phyloP scores from a whole-genome alignment of 2,888 invertebrate species.

The Sylvicola cinctus region DNA sequence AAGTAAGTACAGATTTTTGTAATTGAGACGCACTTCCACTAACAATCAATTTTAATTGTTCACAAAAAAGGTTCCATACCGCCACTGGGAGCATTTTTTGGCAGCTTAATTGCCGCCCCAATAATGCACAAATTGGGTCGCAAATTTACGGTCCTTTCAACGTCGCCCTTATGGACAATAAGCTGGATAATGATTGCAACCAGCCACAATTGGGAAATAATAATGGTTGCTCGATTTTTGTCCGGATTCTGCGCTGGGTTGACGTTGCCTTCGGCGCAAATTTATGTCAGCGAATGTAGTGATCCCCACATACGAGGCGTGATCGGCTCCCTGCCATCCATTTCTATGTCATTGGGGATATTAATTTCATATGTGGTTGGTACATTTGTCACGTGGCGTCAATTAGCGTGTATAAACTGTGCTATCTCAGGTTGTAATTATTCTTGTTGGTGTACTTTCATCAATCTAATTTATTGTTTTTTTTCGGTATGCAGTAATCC shows the following conservation, averaged over 20 bases:
- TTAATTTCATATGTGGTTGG: conserved; percentile 36
- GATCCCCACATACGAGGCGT: conserved; percentile 39
- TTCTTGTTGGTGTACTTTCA: conserved; percentile 6
- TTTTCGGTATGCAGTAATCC: conserved; percentile 12
- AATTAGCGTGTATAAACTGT: conserved; percentile 33
- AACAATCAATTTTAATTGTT: background rate
- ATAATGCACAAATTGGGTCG: conserved; percentile 33
- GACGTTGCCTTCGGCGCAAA: conserved; percentile 36
- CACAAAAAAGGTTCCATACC: conserved; percentile 29
- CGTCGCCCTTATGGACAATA: conserved; percentile 29
- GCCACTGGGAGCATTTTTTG: conserved; percentile 33
- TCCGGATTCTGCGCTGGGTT: conserved; percentile 40
- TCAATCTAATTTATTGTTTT: conserved; percentile 4
- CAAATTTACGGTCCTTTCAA: conserved; percentile 28
- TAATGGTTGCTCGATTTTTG: conserved; percentile 32
- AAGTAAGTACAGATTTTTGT: conserved; percentile 21
- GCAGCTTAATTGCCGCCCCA: conserved; percentile 31
- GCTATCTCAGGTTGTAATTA: conserved; percentile 28
- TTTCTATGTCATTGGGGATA: conserved; percentile 42
- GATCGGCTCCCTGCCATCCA: conserved; percentile 40
- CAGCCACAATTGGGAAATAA: conserved; percentile 24
- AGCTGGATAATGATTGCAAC: conserved; percentile 35
- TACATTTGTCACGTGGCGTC: conserved; percentile 33
- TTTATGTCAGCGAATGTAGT: conserved; percentile 45
- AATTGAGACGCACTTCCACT: background rate